A percentile compares a stretch with the other conserved stretches of the same genome.
phyloP scores from a whole-genome alignment of 1,140 invertebrate species.

The Drosophila pruinosa region DNA sequence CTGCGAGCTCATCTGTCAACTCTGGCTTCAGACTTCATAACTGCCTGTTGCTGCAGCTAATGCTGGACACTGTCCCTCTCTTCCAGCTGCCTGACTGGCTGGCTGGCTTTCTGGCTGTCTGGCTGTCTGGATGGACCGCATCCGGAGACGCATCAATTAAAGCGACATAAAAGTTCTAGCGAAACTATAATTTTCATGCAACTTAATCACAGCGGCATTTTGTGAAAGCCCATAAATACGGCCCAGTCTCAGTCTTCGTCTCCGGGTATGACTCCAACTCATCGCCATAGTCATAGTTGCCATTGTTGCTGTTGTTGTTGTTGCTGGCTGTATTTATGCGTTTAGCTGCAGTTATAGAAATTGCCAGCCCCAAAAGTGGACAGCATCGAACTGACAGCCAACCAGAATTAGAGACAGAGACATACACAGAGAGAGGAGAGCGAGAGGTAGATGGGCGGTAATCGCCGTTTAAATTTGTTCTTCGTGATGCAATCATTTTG shows the following conservation, averaged over 20 bases:
- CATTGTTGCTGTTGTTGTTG: conserved; percentile 22
- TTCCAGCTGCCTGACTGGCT: not conserved
- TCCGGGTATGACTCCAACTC: conserved; percentile 5
- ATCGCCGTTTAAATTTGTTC: conserved; percentile 79
- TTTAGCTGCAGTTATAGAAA: conserved; percentile 77
- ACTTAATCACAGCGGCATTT: conserved; percentile 76
- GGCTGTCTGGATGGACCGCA: conserved; percentile 29
- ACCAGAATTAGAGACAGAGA: not conserved
- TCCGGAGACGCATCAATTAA: conserved; percentile 73
- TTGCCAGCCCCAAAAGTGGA: conserved; percentile 63
- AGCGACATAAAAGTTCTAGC: conserved; percentile 71
- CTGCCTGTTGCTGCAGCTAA: not conserved
- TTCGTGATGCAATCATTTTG: conserved; percentile 81
- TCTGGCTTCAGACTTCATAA: conserved; percentile 31
- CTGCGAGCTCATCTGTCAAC: conserved; percentile 51
- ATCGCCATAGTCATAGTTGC: conserved; percentile 1
- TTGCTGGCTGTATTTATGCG: conserved; percentile 42
- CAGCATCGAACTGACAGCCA: conserved; percentile 42
- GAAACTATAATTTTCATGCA: conserved; percentile 74
- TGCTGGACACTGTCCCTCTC: not conserved
- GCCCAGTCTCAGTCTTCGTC: not conserved
- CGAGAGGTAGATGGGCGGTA: conserved; percentile 39
- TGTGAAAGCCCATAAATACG: conserved; percentile 55
- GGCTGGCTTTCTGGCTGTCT: conserved; percentile 3
- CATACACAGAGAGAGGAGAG: not conserved